phyloP scores from a whole-genome alignment of 35 echinoderm and acorn worm genomes.

The Lytechinus variegatus region DNA sequence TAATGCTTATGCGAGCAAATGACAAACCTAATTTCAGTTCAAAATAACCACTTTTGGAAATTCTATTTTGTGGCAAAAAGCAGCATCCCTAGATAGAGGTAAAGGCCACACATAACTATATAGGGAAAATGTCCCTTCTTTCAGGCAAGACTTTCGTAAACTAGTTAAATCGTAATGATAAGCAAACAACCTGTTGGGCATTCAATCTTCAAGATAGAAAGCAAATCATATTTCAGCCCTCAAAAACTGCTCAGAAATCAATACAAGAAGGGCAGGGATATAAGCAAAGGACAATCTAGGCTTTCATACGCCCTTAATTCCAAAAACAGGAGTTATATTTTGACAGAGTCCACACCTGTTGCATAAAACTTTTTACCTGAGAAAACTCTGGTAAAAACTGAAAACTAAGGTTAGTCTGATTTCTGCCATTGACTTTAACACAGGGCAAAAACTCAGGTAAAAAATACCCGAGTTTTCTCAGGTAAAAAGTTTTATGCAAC shows the following conservation, averaged over 20 bases:
- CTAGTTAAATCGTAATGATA: background rate
- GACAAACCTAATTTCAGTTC: too few species aligned
- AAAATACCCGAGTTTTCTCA: too few species aligned
- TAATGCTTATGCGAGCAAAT: too few species aligned
- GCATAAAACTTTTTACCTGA: too few species aligned
- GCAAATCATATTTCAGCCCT: conserved; percentile 2
- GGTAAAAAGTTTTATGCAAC: too few species aligned
- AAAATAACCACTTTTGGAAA: too few species aligned
- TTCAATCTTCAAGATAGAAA: background rate
- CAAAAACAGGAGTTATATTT: background rate
- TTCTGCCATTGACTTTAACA: too few species aligned
- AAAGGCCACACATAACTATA: background rate
- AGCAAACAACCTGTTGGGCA: background rate
- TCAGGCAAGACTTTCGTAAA: background rate
- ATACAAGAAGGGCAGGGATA: background rate
- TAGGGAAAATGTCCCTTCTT: background rate
- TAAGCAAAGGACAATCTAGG: background rate
- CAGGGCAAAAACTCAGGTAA: too few species aligned
- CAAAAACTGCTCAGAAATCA: background rate
- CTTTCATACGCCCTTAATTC: background rate
- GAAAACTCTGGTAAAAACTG: too few species aligned
- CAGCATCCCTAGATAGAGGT: background rate
- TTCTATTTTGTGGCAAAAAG: too few species aligned
- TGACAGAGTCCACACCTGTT: background rate
- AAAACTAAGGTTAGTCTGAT: too few species aligned